Base-by-base conservation (phyloP, 2,113 vertebrate species). In the Syngnathoides biaculeatus region DNA sequence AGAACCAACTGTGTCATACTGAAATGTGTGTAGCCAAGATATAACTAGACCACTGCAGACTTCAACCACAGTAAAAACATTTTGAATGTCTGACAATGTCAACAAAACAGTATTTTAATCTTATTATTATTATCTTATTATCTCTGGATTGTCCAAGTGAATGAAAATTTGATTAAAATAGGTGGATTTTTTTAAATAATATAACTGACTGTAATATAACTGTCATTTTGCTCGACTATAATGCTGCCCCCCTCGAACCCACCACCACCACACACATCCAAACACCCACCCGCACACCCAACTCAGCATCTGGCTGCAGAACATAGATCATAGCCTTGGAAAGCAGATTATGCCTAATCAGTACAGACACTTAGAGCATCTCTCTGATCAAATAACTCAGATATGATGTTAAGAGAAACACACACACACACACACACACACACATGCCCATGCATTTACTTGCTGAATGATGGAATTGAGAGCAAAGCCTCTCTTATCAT, bases 261-360 rank as follows among this genome's bases (percentile, higher is more conserved):
- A 42, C 40, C 11, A 8, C 8, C 40, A 42, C 11, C 55, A 27
- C 55, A 26, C n/a, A 13, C 53, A 56, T 39, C 57, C 14, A 72
- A 7, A 72, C 43, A 67, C 64, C 47, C 57, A 64, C 22, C 22
- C 50, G 40, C 47, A 45, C 58, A 35, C 60, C 20, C n/a, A n/a
- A n/a, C 38, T 69, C 9, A 40, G 50, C 58, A 45, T 71, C 64
- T 73, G 76, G 68, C 77, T 80, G 79, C 65, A 84, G 68, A 78
- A 61, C 71, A 74, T 82, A 85, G 76, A 87, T 84, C 86, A 84
- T 73, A 85, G 68, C 55, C 64, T 73, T 75, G 62, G 55, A 84
- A 79, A 79, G 78, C 83, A 82, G 84, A 88, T 90, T 88, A 88
- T 60, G 78, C 70, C 75, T 87, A 82, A 87, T 90, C 85, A 85